Base-by-base conservation (phyloP, 2,888 invertebrate species). In the Aspidiotus destructor region DNA sequence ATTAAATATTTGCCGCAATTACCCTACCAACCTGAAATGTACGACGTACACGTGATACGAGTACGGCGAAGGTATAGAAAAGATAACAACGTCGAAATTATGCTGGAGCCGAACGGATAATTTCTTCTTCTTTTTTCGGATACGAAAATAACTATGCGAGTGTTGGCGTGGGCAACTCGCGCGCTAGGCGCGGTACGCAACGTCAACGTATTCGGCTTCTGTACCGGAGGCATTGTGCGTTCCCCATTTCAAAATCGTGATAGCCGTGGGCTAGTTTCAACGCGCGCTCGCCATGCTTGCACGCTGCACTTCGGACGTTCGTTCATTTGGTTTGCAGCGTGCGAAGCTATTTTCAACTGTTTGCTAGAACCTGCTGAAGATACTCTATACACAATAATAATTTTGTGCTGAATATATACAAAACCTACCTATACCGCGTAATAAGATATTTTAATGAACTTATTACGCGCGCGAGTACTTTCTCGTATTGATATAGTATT, bases 211-310 rank as follows among this genome's bases (percentile, higher is more conserved):
- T 41, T 58, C 44, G 65, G 58, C 65, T 65, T 65, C 65, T 65
- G 65, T 44, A 65, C 65, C 65, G 58, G 65, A 65, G 65, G 65
- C 65, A 65, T 58, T 58, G 41, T 41, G 41, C 65, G 57, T 55
- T 65, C 55, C 57, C 57, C 48, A 58, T 65, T 65, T 65, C 58
- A 65, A 58, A 65, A 65, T 65, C 65, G 65, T 65, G 65, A 65
- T 58, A 15, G 7, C 65, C 48, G 7, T 28, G 58, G 65, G 58
- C 58, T 41, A 28, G 48, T 65, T 65, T 58, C 52, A 57, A 57
- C 57, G 65, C 58, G 28, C 65, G 65, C 44, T 65, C 65, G 41
- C 55, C 44, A 48, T 58, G 44, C 41, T 57, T 41, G 65, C 65
- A 65, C 42, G 57, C 65, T 57, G 65, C 65, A 57, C 58, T 40